Percentiles rank a stretch among this genome's conserved stretches.
Evolutionary conservation across 2,888 invertebrate genomes (phyloP).

Genomic region (Sepioteuthis lessoniana): DNA sequence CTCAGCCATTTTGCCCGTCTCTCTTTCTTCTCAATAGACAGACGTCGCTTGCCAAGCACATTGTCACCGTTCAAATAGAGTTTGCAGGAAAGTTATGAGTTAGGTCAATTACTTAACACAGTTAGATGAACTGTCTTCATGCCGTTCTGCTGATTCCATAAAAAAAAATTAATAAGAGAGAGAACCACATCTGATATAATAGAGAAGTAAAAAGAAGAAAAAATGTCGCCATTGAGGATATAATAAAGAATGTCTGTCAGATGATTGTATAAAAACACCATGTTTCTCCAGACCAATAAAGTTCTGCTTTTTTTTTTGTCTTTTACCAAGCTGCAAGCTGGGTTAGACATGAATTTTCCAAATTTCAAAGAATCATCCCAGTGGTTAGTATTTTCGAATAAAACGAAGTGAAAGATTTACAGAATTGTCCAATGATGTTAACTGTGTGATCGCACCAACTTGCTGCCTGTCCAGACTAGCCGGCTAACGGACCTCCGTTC

Average conservation of each 20-base stretch:
- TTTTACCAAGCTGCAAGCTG: neutral
- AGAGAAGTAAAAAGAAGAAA: neutral
- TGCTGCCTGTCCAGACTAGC: no score
- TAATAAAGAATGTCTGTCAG: neutral
- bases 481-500: no score
- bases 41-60: neutral
- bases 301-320: neutral
- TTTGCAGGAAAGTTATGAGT: slow-evolving; percentile 1
- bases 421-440: no score
- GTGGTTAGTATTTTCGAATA: neutral
- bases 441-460: no score
- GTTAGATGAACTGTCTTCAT: neutral
- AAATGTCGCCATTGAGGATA: neutral
- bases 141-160: neutral
- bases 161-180: neutral
- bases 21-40: neutral
- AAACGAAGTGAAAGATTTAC: neutral
- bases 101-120: neutral
- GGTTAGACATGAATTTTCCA: neutral
- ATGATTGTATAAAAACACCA: neutral
- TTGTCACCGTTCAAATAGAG: neutral
- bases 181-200: neutral
- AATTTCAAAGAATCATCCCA: neutral
- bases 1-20: neutral
- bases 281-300: neutral